A percentile compares a stretch with the other conserved stretches of the same genome.
phyloP scores from a whole-genome alignment of 2,888 invertebrate genomes.

The Axea sp. region DNA sequence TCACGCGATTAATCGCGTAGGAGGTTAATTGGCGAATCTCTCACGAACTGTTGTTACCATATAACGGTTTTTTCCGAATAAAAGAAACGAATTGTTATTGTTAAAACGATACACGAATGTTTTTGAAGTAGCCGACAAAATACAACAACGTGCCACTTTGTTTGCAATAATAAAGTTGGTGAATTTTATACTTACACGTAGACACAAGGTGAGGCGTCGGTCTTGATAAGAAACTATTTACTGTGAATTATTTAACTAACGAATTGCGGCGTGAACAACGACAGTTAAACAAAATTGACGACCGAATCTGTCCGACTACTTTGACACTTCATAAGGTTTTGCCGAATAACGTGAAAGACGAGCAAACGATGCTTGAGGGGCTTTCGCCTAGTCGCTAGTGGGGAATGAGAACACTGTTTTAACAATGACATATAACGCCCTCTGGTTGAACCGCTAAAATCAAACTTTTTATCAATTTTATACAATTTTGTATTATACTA shows the following conservation, averaged over 20 bases:
- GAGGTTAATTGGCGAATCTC: conserved; percentile 19
- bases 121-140: not conserved
- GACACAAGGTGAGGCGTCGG: not conserved
- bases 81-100: not conserved
- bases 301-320: no score
- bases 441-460: no score
- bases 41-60: not conserved
- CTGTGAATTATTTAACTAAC: not conserved
- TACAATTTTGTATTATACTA: no score
- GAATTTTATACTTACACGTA: conserved; percentile 11
- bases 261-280: not conserved
- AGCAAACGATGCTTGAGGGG: no score
- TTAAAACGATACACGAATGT: not conserved
- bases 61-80: not conserved
- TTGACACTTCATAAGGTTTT: no score
- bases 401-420: no score
- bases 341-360: no score
- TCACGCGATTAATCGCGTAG: conserved; percentile 3
- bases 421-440: no score
- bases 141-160: conserved; percentile 8
- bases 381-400: no score
- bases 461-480: no score
- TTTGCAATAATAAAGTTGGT: conserved; percentile 2
- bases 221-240: not conserved
- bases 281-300: no score